These are phyloP conservation scores for Latrodectus elegans DNA, from an alignment of 2,888 invertebrate species.

Conservation along the genomic window DNA sequence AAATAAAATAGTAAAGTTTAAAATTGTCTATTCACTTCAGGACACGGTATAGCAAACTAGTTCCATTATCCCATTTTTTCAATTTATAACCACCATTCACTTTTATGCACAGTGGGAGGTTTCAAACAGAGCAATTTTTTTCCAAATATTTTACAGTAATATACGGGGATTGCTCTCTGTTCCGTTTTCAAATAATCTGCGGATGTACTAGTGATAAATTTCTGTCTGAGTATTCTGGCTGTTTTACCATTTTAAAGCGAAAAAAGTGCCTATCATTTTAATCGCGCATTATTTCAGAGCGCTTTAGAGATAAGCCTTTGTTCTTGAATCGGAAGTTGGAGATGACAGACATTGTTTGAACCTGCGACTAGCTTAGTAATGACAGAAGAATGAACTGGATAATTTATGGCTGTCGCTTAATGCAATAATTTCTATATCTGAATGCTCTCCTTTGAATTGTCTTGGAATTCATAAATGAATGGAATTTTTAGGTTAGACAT, in stretches of 20 bases:
- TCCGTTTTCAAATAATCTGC: constrained; percentile 32
- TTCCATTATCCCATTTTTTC: no score
- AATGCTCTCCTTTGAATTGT: constrained; percentile 18
- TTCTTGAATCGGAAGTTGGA: constrained; percentile 52
- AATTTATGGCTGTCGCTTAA: constrained; percentile 25
- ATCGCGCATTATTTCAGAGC: constrained; percentile 35
- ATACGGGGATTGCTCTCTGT: neutral
- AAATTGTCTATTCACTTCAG: no score
- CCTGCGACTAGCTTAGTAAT: constrained; percentile 49
- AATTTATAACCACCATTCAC: no score
- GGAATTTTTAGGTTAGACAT: neutral
- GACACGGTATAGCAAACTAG: no score
- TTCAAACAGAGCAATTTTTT: no score
- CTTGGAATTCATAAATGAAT: constrained; percentile 22
- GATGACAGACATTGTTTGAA: constrained; percentile 54
- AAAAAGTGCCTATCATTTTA: constrained; percentile 53
- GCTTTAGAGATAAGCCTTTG: constrained; percentile 56
- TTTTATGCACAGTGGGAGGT: no score
- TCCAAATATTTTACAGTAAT: no score
- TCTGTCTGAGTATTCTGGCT: constrained; percentile 15
- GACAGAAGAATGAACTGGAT: constrained; percentile 32
- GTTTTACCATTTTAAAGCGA: constrained; percentile 3
- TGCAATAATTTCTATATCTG: constrained; percentile 26
- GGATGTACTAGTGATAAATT: constrained; percentile 47
- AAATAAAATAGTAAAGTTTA: no score